phyloP scores from a whole-genome alignment of 2,888 invertebrate species.

The Coremacera marginata region DNA sequence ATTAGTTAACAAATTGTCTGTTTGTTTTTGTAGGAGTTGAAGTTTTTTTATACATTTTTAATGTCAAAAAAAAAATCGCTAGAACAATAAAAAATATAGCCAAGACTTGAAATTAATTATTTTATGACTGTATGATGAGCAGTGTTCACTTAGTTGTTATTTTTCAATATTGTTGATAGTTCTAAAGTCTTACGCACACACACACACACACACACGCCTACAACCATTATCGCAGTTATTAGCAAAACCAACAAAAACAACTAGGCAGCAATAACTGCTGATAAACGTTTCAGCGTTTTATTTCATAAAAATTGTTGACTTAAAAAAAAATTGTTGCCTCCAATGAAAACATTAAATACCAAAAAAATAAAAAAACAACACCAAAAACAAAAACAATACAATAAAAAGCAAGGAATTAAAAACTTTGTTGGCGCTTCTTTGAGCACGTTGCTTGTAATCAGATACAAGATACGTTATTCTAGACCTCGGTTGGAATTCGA shows the following conservation, averaged over 20 bases:
- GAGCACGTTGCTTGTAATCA: constrained; percentile 31
- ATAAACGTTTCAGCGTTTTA: background rate
- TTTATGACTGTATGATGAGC: too few species aligned
- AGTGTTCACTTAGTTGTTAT: too few species aligned
- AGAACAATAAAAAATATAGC: too few species aligned
- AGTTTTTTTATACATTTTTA: too few species aligned
- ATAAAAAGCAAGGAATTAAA: constrained; percentile 11
- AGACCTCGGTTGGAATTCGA: background rate
- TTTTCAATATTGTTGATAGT: too few species aligned
- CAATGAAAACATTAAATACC: constrained; percentile 40
- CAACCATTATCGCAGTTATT: too few species aligned
- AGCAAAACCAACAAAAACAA: constrained; percentile 54
- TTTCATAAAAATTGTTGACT: background rate
- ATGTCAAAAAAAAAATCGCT: too few species aligned
- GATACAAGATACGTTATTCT: background rate
- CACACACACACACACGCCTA: too few species aligned
- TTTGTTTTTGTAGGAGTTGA: background rate
- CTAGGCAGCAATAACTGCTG: constrained; percentile 28
- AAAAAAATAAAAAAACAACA: constrained; percentile 1
- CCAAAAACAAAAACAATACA: background rate
- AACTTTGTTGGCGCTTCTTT: constrained; percentile 28
- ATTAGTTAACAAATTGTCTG: background rate
- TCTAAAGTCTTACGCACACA: too few species aligned
- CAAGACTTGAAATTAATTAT: too few species aligned
- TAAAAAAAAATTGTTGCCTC: background rate